A percentile compares a stretch with the other conserved stretches of the same genome.
phyloP scores from a whole-genome alignment of 2,113 vertebrate species.

The Neodon shergylaensis region DNA sequence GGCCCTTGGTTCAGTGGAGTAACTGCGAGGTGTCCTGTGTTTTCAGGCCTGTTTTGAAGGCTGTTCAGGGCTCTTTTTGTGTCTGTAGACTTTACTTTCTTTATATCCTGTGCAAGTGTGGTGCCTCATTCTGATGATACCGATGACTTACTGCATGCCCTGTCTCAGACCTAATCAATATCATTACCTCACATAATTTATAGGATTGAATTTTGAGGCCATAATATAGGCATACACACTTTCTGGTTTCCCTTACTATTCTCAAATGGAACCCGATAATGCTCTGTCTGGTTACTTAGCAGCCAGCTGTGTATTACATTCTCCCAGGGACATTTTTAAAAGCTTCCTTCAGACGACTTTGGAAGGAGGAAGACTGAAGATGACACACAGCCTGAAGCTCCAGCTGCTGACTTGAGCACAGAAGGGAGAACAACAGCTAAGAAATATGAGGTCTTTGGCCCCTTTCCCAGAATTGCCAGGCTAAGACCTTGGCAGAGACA shows the following conservation, averaged over 20 bases:
- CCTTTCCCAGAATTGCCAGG: constrained; percentile 78
- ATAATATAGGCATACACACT: constrained; percentile 31
- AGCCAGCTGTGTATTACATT: not conserved
- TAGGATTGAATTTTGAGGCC: constrained; percentile 56
- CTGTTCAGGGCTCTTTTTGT: not conserved
- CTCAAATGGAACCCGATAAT: constrained; percentile 35
- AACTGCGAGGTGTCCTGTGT: not conserved
- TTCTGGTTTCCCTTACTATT: not conserved
- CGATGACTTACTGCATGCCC: constrained; percentile 46
- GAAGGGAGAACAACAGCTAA: constrained; percentile 64
- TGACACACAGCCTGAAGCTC: constrained; percentile 33
- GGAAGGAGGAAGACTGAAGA: constrained; percentile 48
- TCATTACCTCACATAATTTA: not conserved
- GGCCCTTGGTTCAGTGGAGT: constrained; percentile 4
- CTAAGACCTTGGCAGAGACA: constrained; percentile 78
- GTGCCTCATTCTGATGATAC: not conserved
- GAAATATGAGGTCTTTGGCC: constrained; percentile 72
- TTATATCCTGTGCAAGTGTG: not conserved
- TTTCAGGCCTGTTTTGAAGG: constrained; percentile 30
- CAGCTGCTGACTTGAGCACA: constrained; percentile 63
- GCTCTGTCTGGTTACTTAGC: constrained; percentile 41
- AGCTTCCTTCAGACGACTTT: constrained; percentile 38
- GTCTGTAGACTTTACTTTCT: not conserved
- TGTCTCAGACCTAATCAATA: constrained; percentile 8
- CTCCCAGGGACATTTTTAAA: not conserved